Evolutionary conservation across 2,113 vertebrate species (phyloP).

Genomic region (Australoheros scitulus): DNA sequence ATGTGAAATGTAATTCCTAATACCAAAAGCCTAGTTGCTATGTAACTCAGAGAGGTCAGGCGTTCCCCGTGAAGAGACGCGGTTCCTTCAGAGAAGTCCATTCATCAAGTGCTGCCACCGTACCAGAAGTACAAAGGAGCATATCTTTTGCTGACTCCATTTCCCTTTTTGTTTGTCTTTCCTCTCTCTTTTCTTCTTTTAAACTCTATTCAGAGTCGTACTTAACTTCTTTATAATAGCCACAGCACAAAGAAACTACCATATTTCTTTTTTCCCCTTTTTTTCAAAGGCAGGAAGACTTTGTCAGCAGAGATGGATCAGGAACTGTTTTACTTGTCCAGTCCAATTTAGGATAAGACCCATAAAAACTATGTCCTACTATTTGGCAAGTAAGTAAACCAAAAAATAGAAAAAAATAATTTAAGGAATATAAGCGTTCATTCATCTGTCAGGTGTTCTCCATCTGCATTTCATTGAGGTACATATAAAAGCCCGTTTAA

Average conservation of each 20-base stretch:
- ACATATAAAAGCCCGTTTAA: slow-evolving; percentile 68
- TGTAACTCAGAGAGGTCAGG: slow-evolving; percentile 76
- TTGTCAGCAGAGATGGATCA: slow-evolving; percentile 13
- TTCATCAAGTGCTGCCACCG: slow-evolving; percentile 79
- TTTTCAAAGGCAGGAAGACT: slow-evolving; percentile 15
- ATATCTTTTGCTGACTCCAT: slow-evolving; percentile 67
- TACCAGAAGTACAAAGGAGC: slow-evolving; percentile 76
- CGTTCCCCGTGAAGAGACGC: slow-evolving; percentile 61
- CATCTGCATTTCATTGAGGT: slow-evolving; percentile 66
- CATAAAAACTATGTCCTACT: slow-evolving; percentile 21
- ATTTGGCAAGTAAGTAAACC: slow-evolving; percentile 28
- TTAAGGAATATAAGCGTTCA: slow-evolving; percentile 30
- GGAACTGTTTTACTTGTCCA: slow-evolving; percentile 25
- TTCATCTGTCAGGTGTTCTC: slow-evolving; percentile 60
- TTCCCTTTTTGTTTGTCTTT: slow-evolving; percentile 65
- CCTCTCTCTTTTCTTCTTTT: slow-evolving; percentile 56
- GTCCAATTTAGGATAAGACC: slow-evolving; percentile 12
- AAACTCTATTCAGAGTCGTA: slow-evolving; percentile 56
- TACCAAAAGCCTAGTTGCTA: slow-evolving; percentile 72
- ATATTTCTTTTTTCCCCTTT: slow-evolving; percentile 37
- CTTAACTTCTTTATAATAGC: slow-evolving; percentile 56
- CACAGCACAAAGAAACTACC: slow-evolving; percentile 39
- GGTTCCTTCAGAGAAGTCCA: slow-evolving; percentile 69
- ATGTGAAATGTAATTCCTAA: slow-evolving; percentile 69
- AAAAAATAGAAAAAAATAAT: not conserved